Conservation (phyloP, 1,140 invertebrate species). For the Drosophila dunni region DNA sequence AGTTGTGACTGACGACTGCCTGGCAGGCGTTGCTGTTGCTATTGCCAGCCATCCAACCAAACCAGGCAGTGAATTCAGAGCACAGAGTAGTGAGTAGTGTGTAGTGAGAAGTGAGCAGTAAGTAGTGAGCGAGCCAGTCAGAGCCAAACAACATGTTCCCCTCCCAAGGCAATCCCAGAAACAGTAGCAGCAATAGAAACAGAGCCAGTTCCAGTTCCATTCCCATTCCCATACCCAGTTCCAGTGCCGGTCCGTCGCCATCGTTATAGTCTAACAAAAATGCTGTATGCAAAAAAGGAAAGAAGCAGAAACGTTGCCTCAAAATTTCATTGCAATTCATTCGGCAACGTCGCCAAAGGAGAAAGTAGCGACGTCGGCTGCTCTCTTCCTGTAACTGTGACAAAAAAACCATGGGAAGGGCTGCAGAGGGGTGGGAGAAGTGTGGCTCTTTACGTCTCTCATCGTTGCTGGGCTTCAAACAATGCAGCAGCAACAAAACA, state of each 20-base stretch:
- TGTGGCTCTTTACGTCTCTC: slow-evolving; percentile 21
- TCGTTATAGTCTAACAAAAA: slow-evolving; percentile 72
- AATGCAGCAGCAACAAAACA: slow-evolving; percentile 79
- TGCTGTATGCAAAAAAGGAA: slow-evolving; percentile 45
- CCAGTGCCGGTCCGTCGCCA: slow-evolving; percentile 47
- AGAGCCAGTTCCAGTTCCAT: neutral
- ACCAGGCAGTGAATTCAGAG: slow-evolving; percentile 37
- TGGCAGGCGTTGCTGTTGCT: slow-evolving; percentile 46
- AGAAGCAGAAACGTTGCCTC: slow-evolving; percentile 41
- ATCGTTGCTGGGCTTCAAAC: slow-evolving; percentile 69
- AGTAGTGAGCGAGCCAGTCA: slow-evolving; percentile 47
- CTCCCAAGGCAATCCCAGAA: slow-evolving; percentile 23
- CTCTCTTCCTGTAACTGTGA: slow-evolving; percentile 42
- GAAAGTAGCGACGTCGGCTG: slow-evolving; percentile 35
- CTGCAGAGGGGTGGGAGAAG: slow-evolving; percentile 3
- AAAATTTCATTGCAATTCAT: slow-evolving; percentile 62
- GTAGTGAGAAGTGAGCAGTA: slow-evolving; percentile 9
- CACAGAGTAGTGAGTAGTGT: too few species aligned
- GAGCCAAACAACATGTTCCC: slow-evolving; percentile 44
- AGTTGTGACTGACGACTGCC: slow-evolving; percentile 74
- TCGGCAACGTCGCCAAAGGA: slow-evolving; percentile 48
- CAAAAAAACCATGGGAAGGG: slow-evolving; percentile 42
- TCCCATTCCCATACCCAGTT: too few species aligned
- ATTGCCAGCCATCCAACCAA: slow-evolving; percentile 40
- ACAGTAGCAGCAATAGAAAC: slow-evolving; percentile 11